A percentile compares a stretch with the other conserved stretches of the same genome.
Conservation (phyloP, 2,797 vertebrate genomes). For the Syngnathus rostellatus region DNA sequence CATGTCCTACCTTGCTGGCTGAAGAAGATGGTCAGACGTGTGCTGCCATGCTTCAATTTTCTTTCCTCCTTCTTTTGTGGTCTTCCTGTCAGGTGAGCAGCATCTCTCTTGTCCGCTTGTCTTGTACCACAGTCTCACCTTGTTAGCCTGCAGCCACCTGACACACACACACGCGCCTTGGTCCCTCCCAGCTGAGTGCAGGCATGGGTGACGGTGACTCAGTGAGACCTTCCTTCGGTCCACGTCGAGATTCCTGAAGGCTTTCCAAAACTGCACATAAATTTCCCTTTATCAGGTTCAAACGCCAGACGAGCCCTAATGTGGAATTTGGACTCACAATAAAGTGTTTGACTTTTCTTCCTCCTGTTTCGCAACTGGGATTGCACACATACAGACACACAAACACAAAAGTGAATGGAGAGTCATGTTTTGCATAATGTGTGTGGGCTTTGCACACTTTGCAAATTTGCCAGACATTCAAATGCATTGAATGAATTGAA, state of each 20-base stretch:
- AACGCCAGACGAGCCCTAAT: constrained; percentile 24
- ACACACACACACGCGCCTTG: constrained; percentile 33
- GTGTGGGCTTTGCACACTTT: constrained; percentile 48
- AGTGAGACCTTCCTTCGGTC: constrained; percentile 21
- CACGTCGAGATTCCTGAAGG: constrained; percentile 26
- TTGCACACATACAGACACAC: neutral
- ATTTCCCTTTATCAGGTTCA: constrained; percentile 25
- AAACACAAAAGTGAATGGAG: neutral
- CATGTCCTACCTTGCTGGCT: constrained; percentile 48
- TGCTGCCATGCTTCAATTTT: constrained; percentile 36
- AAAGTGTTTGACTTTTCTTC: constrained; percentile 20
- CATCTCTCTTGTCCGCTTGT: constrained; percentile 38
- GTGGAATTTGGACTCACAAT: constrained; percentile 27
- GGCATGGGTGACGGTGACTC: constrained; percentile 48
- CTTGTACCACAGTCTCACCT: constrained; percentile 23
- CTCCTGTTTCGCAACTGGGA: constrained; percentile 1
- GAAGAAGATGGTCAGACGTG: constrained; percentile 37
- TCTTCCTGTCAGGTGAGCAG: constrained; percentile 43
- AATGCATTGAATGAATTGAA: constrained; percentile 26
- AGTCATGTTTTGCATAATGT: constrained; percentile 56
- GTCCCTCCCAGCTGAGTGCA: constrained; percentile 51
- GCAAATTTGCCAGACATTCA: constrained; percentile 62
- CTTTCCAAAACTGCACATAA: constrained; percentile 29
- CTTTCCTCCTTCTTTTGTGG: neutral
- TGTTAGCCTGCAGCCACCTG: constrained; percentile 47